These are phyloP conservation scores for Tachysurus fulvidraco DNA, from an alignment of 2,113 vertebrate species.

Conservation along the genomic window DNA sequence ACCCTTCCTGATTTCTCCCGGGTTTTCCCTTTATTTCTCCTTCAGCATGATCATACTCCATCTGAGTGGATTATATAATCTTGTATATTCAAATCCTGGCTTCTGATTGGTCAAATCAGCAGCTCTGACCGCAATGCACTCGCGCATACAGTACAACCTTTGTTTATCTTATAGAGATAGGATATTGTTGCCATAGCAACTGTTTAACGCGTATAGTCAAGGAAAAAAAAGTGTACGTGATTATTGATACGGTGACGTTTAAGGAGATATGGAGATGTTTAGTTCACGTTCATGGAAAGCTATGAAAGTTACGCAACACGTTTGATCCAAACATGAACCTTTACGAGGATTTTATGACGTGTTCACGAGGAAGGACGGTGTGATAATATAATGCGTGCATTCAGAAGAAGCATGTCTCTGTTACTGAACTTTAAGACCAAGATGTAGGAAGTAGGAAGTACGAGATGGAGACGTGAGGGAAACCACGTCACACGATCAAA, in stretches of 20 bases:
- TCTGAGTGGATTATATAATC: background rate
- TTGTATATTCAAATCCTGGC: background rate
- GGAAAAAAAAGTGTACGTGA: background rate
- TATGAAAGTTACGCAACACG: background rate
- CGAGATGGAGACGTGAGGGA: background rate
- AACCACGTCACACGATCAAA: background rate
- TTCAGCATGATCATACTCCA: slow-evolving; percentile 9
- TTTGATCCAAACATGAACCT: background rate
- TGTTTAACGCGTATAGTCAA: background rate
- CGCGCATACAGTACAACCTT: background rate
- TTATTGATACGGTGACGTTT: background rate
- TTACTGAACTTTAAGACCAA: background rate
- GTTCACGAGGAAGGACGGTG: background rate
- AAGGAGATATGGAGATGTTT: background rate
- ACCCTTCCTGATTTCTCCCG: slow-evolving; percentile 53
- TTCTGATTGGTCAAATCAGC: background rate
- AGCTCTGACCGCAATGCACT: background rate
- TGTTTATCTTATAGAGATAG: background rate
- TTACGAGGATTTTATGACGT: background rate
- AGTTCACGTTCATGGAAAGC: background rate
- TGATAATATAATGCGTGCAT: background rate
- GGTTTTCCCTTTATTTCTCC: slow-evolving; percentile 49
- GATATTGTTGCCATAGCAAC: background rate
- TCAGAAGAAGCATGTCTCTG: background rate
- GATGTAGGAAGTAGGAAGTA: background rate